A percentile compares a stretch with the other conserved stretches of the same genome.
phyloP scores from a whole-genome alignment of 2,888 invertebrate species.

The Villa cingulata region DNA sequence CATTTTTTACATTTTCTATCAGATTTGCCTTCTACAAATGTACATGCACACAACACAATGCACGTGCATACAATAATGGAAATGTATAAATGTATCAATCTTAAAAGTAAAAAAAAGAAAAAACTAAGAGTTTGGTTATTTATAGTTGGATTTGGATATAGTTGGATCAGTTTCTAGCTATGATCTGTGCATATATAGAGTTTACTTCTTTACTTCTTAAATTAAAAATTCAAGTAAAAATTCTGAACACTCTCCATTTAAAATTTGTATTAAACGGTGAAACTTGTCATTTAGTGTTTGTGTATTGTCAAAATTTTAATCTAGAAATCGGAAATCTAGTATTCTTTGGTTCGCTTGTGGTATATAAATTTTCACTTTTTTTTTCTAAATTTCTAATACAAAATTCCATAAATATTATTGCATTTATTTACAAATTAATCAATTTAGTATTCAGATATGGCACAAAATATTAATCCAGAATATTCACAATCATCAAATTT shows the following conservation, averaged over 20 bases:
- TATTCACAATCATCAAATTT: conserved; percentile 57
- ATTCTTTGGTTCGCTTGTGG: not conserved
- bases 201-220: too few relatives aligned
- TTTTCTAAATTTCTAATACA: not conserved
- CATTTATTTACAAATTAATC: not conserved
- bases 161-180: too few relatives aligned
- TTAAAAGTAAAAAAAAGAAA: too few relatives aligned
- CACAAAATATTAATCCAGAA: conserved; percentile 77
- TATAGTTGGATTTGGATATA: too few relatives aligned
- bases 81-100: too few relatives aligned
- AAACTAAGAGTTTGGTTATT: too few relatives aligned
- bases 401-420: not conserved
- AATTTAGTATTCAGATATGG: conserved; percentile 41
- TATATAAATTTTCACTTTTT: not conserved
- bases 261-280: not conserved
- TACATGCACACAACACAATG: too few relatives aligned
- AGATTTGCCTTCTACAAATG: too few relatives aligned
- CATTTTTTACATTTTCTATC: too few relatives aligned
- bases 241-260: not conserved
- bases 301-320: not conserved
- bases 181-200: too few relatives aligned
- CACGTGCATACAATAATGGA: too few relatives aligned
- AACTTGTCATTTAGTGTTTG: not conserved
- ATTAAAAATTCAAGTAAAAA: too few relatives aligned
- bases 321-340: not conserved